These are phyloP conservation scores for Chydorus sphaericus DNA, from an alignment of 2,888 invertebrate genomes.

Conservation along the genomic window DNA sequence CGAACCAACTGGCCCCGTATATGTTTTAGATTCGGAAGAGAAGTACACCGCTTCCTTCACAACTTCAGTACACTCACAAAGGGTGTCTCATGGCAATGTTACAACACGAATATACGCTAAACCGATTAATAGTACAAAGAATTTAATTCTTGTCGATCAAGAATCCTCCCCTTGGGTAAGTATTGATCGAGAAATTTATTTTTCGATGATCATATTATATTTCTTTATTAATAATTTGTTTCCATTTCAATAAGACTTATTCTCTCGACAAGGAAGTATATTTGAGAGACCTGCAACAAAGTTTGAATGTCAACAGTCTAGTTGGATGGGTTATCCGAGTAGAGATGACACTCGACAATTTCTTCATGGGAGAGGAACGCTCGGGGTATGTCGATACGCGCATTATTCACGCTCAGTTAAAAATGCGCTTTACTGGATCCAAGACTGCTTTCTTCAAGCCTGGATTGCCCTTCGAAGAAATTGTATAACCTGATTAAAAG, in stretches of 20 bases:
- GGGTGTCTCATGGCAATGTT: slow-evolving; percentile 27
- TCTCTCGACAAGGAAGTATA: slow-evolving; percentile 4
- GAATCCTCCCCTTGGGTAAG: slow-evolving; percentile 9
- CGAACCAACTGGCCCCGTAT: too few relatives aligned
- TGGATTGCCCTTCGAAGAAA: slow-evolving; percentile 33
- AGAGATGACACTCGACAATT: slow-evolving; percentile 6
- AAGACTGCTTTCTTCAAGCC: slow-evolving; percentile 38
- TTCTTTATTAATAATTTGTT: neutral
- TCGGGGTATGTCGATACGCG: slow-evolving; percentile 30
- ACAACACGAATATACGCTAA: slow-evolving; percentile 25
- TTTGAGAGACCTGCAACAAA: neutral
- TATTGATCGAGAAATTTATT: neutral
- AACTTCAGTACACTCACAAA: slow-evolving; percentile 26
- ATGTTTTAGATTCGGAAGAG: slow-evolving; percentile 27
- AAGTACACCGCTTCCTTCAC: slow-evolving; percentile 23
- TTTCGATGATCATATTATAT: neutral
- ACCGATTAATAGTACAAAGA: neutral
- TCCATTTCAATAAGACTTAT: too few relatives aligned
- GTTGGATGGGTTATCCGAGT: slow-evolving; percentile 8
- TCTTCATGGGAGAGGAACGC: slow-evolving; percentile 20
- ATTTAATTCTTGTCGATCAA: slow-evolving; percentile 4
- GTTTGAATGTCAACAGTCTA: neutral
- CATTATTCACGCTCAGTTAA: slow-evolving; percentile 32
- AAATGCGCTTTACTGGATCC: slow-evolving; percentile 34
- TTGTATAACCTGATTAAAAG: too few relatives aligned